Evolutionary conservation across 2,797 vertebrate species (phyloP).

Genomic region (Toxotes lorentzi): DNA sequence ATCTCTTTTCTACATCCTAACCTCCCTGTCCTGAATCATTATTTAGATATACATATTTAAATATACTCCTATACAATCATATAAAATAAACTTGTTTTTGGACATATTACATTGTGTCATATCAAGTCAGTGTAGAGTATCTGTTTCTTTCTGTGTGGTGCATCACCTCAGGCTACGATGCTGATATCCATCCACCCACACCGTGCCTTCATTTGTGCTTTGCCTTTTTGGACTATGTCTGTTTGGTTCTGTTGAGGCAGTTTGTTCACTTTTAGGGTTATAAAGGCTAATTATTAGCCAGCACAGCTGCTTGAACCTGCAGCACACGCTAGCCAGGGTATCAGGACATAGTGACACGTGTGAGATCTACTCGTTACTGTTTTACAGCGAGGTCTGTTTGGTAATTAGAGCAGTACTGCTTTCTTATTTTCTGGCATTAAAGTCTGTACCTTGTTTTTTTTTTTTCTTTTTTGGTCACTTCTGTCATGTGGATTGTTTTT

Average conservation of each 20-base stretch:
- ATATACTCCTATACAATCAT: too few relatives aligned
- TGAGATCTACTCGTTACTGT: constrained; percentile 1
- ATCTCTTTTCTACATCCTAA: neutral
- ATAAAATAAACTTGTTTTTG: neutral
- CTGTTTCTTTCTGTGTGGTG: neutral
- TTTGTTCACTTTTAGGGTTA: constrained; percentile 57
- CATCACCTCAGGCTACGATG: constrained; percentile 31
- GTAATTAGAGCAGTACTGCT: neutral
- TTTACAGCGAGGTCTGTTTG: neutral
- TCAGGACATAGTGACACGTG: constrained; percentile 28
- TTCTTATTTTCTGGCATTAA: neutral
- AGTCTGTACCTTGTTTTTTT: neutral
- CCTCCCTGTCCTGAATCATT: neutral
- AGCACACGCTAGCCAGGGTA: constrained; percentile 17
- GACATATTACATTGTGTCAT: neutral
- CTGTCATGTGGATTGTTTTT: neutral
- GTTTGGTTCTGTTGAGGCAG: constrained; percentile 19
- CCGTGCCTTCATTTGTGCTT: constrained; percentile 35
- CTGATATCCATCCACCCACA: constrained; percentile 24
- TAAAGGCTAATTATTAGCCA: constrained; percentile 82
- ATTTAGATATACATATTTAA: neutral
- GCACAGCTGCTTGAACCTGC: constrained; percentile 30
- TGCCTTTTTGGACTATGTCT: neutral
- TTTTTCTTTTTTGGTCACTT: neutral
- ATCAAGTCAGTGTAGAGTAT: neutral